Base-by-base conservation (phyloP, 2,888 invertebrate genomes). In the Thecophora atra region DNA sequence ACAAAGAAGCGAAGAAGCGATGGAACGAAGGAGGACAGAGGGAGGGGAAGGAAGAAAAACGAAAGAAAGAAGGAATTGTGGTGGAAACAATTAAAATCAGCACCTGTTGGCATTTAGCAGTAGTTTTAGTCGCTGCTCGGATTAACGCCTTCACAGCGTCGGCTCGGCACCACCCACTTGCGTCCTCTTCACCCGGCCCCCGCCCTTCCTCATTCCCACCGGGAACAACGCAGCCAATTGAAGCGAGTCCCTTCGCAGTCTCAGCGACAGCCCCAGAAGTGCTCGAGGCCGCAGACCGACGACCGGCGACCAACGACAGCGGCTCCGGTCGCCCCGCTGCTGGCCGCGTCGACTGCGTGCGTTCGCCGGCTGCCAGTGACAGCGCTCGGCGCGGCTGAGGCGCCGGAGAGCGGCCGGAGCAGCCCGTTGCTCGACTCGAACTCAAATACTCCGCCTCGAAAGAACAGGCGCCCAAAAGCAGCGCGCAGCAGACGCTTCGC, bases 371-470 rank as follows among this genome's bases (percentile, higher is more conserved):
- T 19, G 15, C 67, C 67, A 54, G 37, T 37, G 24, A 58, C 58
- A 58, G 58, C 26, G 26, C 19, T 15, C 58, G 17, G 28, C 17
- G 2, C 17, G 1, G 19, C 21, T 47, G 28, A 21, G 58, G 26
- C 42, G 47, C n/a, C 5, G n/a, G 7, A 30, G 19, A 30, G n/a
- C 51, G 28, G 65, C 24, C 58, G 51, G 70, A 42, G 65, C 63
- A 63, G 72, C 67, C 67, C 58, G 26, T 8, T 58, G 77, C 78
- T 77, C 78, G 80, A 83, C 83, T 82, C 82, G 81, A 83, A 82
- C 83, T 83, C 81, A 82, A 82, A 82, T 83, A 82, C 82, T 82
- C 82, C 82, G 82, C 83, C 82, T 82, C 83, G 79, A 83, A 78
- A 71, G 72, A 82, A 75, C 81, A 81, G 82, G 83, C 78, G 80